Evolutionary conservation across 2,113 vertebrate species (phyloP).

Genomic region (Lynx canadensis): DNA sequence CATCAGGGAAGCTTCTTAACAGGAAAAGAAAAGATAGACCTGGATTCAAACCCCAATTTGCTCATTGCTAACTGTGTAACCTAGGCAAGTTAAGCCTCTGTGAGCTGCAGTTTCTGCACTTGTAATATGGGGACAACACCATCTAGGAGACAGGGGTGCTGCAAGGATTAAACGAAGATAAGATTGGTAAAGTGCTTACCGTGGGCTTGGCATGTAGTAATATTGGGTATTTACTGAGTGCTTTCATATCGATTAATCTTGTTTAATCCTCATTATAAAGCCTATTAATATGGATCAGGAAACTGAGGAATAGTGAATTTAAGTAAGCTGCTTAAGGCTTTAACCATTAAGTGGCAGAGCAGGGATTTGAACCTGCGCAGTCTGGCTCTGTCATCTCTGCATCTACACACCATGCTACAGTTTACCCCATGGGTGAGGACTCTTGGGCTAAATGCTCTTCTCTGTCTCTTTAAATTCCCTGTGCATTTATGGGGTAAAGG

Average conservation of each 20-base stretch:
- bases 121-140: not conserved
- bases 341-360: not conserved
- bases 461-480: not conserved
- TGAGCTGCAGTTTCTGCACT: not conserved
- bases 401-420: not conserved
- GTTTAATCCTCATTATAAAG: slow-evolving; percentile 62
- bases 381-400: not conserved
- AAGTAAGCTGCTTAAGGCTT: slow-evolving; percentile 40
- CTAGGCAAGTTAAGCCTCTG: not conserved
- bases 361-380: not conserved
- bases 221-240: not conserved
- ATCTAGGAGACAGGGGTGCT: not conserved
- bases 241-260: slow-evolving; percentile 28
- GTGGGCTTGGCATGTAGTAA: not conserved
- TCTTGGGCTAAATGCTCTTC: not conserved
- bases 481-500: not conserved
- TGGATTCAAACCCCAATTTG: not conserved
- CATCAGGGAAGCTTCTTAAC: not conserved
- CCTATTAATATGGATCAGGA: slow-evolving; percentile 51
- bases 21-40: slow-evolving; percentile 13
- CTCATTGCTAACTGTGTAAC: not conserved
- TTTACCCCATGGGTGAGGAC: not conserved
- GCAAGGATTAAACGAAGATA: not conserved
- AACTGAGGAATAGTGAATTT: slow-evolving; percentile 46
- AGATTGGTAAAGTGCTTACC: not conserved